Base-by-base conservation (phyloP, 1,140 invertebrate genomes). In the Drosophila subpulchrella region DNA sequence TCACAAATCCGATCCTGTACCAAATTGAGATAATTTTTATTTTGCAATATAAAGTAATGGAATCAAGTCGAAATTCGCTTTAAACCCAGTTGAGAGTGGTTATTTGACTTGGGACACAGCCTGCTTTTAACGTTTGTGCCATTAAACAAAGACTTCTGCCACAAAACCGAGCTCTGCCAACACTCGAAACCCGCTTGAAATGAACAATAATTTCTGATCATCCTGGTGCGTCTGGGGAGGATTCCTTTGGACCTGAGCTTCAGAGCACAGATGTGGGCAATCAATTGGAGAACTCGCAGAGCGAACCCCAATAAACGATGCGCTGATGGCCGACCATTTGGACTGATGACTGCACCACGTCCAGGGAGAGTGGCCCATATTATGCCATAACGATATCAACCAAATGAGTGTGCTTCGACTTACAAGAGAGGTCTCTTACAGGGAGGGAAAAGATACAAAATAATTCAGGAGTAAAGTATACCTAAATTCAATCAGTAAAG, bases 331-430 rank as follows among this genome's bases (percentile, higher is more conserved):
- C 66, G 51, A 48, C 71, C 78, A 86, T 80, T 85, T 81, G 66
- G 72, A 58, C 51, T 80, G 77, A 74, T 80, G 77, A 74, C 62
- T 60, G 75, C 66, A 71, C 17, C 17, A 54, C 34, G 60, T 66
- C 24, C 48, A 79, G 48, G 38, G 46, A 59, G 51, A 62, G 57
- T 76, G 51, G 63, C 51, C 66, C 65, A 77, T 70, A 81, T 86
- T 86, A 88, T 61, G 79, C 51, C 82, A 88, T 86, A 86, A 86
- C 79, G 78, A 85, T 85, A 84, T 81, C 72, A 76, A 53, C 61
- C 60, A 79, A 83, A 78, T 83, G 65, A 76, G 58, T 68, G 48
- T 57, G 61, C 30, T 57, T 50, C n/a, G 24, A 34, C 47, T 15
- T 48, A 65, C 27, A 65, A 41, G n/a, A 15, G 17, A 65, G 4